A percentile compares a stretch with the other conserved stretches of the same genome.
These are phyloP conservation scores for Nyctibius bracteatus DNA, from an alignment of 2,113 vertebrate species.

Conservation along the genomic window DNA sequence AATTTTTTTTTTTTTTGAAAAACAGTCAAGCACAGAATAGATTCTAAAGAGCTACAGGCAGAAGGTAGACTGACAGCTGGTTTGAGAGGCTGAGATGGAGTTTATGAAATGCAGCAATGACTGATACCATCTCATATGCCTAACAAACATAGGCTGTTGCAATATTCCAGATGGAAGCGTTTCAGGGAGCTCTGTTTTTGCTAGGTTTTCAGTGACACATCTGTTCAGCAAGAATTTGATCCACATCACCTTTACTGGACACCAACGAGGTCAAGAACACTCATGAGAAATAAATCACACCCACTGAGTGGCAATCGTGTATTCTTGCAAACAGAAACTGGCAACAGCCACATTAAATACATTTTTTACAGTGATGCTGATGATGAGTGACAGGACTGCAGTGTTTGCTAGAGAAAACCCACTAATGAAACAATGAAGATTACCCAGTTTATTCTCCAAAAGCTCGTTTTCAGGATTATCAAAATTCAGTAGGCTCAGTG, in stretches of 20 bases:
- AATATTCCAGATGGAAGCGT: neutral
- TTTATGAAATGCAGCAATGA: neutral
- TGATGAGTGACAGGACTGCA: neutral
- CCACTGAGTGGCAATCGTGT: rapidly evolving
- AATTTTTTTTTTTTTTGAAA: neutral
- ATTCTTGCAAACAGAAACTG: neutral
- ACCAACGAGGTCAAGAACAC: neutral
- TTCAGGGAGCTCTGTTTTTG: neutral
- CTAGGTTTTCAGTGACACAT: neutral
- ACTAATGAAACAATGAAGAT: neutral
- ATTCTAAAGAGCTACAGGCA: neutral
- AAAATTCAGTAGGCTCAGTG: neutral
- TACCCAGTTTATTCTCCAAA: neutral
- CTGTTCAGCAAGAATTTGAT: neutral
- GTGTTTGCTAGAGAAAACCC: neutral
- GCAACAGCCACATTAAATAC: neutral
- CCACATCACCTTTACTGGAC: neutral
- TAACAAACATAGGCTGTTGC: neutral
- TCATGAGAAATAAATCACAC: neutral
- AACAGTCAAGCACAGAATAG: neutral
- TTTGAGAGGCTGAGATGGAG: neutral
- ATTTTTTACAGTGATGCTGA: neutral
- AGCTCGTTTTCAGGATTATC: neutral
- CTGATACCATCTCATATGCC: neutral
- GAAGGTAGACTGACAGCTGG: neutral